Evolutionary conservation across 2,888 invertebrate genomes (phyloP).

Genomic region (Cheilosia soror): DNA sequence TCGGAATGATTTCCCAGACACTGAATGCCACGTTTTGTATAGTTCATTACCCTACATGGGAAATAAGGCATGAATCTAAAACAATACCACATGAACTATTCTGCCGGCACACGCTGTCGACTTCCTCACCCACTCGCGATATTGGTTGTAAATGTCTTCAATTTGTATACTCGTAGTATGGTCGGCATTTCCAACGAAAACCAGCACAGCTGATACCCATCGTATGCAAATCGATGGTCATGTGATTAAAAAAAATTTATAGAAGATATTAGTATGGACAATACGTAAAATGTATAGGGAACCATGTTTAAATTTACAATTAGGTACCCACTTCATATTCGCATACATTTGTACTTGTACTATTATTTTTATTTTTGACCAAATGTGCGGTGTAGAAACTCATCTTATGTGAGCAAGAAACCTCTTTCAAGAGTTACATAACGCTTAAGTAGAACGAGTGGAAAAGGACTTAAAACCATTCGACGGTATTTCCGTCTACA

Average conservation of each 20-base stretch:
- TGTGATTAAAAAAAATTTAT: conserved; percentile 38
- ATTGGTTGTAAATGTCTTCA: conserved; percentile 28
- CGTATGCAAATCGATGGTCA: conserved; percentile 64
- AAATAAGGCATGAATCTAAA: conserved; percentile 52
- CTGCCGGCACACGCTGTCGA: conserved; percentile 48
- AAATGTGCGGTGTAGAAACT: neutral
- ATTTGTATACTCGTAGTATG: conserved; percentile 16
- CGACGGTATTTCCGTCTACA: conserved; percentile 31
- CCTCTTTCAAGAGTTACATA: conserved; percentile 45
- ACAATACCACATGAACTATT: conserved; percentile 55
- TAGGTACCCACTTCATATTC: conserved; percentile 23
- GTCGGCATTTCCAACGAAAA: conserved; percentile 60
- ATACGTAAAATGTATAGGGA: conserved; percentile 1
- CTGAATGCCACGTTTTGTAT: conserved; percentile 39
- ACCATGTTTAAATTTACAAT: conserved; percentile 61
- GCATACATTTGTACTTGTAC: conserved; percentile 6
- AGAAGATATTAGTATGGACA: conserved; percentile 66
- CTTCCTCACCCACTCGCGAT: conserved; percentile 55
- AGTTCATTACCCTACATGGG: conserved; percentile 62
- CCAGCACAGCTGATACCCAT: conserved; percentile 66
- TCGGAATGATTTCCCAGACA: neutral
- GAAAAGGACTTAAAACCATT: conserved; percentile 21
- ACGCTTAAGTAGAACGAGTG: conserved; percentile 12
- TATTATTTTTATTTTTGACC: conserved; percentile 17
- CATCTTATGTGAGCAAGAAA: neutral